Conservation (phyloP, 2,888 invertebrate genomes). For the Clitarchus hookeri region DNA sequence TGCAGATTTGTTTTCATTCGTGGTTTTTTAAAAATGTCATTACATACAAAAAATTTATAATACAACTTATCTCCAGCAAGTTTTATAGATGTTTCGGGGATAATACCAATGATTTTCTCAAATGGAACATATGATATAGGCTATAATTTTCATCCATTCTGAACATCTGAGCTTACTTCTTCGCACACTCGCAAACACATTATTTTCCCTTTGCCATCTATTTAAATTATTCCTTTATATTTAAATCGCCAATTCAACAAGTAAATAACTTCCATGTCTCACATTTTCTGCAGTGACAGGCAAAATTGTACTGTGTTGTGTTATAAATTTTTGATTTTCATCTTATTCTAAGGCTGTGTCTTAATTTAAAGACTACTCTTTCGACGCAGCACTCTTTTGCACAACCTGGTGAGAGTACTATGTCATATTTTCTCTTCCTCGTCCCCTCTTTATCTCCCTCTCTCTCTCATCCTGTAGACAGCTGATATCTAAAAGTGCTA, state of each 20-base stretch:
- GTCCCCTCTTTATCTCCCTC: too few species aligned
- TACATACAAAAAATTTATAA: neutral
- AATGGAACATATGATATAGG: constrained; percentile 8
- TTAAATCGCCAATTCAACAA: neutral
- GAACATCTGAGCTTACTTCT: constrained; percentile 18
- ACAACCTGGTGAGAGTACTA: too few species aligned
- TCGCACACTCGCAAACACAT: constrained; percentile 3
- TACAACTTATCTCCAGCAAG: neutral
- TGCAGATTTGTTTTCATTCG: neutral
- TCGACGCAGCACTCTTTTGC: too few species aligned
- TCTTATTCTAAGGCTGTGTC: too few species aligned
- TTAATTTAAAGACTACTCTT: too few species aligned
- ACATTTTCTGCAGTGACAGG: neutral
- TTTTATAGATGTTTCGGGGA: neutral
- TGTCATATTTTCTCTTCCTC: too few species aligned
- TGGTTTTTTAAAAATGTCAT: neutral
- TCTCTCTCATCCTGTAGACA: too few species aligned
- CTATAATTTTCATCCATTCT: constrained; percentile 26
- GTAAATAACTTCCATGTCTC: neutral
- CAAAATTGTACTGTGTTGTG: neutral
- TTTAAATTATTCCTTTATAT: neutral
- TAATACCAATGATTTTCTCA: constrained; percentile 3
- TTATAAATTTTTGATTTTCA: too few species aligned
- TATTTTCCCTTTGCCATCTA: neutral
- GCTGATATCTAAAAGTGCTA: too few species aligned